Base-by-base conservation (phyloP, 2,113 vertebrate species). In the Galeopterus variegatus region DNA sequence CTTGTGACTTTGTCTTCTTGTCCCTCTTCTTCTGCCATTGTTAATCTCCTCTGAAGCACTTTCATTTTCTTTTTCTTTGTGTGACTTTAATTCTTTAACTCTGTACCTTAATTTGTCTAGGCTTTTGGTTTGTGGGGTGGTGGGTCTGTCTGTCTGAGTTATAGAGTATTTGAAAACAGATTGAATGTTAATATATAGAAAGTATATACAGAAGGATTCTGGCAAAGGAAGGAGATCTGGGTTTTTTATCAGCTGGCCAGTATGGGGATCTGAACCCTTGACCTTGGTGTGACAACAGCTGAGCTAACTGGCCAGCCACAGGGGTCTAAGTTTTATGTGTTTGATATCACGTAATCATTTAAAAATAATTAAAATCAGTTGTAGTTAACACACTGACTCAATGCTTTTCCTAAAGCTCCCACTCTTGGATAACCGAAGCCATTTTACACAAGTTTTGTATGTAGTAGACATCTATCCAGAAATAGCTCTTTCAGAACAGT, bases 141-240 rank as follows among this genome's bases (percentile, higher is more conserved):
- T 28, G 72, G 18, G 11, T 65, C 15, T 50, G 31, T 65, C 21
- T 85, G 24, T 90, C 60, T 73, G 50, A 36, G 45, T 76, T 69
- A 33, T 8, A 65, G 60, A 89, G 31, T 93, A 77, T 60, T 82
- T 84, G 60, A 93, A 77, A 65, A 60, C 14, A 76, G 93, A 36
- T 69, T 86, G 48, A 67, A 67, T 92, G 36, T 88, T 88, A 69
- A 69, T 33, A 33, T 85, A 73, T 45, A 65, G 8, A 56, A 62
- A 91, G 14, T 82, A 60, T 83, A 36, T 60, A 41, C 19, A 52
- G 18, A 50, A 85, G 24, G 26, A 60, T 82, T 56, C 56, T 82
- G n/a, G 50, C 21, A 72, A 62, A 85, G 54, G 28, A 82, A 82
- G 23, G 28, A 5, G 45, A 69, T 73, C 23, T 36, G 48, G 8